phyloP scores from a whole-genome alignment of 2,888 invertebrate species.

The Tenthredo scrophulariae region DNA sequence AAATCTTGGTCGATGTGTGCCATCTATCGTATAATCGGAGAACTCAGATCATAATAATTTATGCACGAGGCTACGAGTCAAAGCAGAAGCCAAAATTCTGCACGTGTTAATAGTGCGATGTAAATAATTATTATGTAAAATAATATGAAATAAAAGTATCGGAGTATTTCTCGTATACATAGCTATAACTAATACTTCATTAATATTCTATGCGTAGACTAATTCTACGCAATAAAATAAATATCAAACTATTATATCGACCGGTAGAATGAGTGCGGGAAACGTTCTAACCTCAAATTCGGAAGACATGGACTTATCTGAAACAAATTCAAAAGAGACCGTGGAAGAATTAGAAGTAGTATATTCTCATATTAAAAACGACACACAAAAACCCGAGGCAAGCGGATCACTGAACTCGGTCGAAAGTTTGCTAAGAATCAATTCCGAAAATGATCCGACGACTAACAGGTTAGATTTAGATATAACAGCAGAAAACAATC shows the following conservation, averaged over 20 bases:
- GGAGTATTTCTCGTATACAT: neutral
- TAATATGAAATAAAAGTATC: neutral
- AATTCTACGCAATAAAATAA: neutral
- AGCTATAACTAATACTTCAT: neutral
- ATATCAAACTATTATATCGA: conserved; percentile 8
- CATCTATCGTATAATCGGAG: conserved; percentile 1
- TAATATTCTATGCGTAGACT: neutral
- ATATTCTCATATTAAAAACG: conserved; percentile 7
- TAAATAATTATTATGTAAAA: conserved; percentile 4
- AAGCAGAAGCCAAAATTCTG: neutral
- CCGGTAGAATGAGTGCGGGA: neutral
- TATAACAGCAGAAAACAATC: neutral
- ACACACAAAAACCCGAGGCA: neutral
- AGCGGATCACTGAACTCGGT: neutral
- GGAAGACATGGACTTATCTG: neutral
- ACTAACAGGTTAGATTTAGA: neutral
- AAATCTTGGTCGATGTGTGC: neutral
- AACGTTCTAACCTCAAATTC: conserved; percentile 38
- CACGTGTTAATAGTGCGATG: neutral
- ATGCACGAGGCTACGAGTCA: neutral
- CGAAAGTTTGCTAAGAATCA: neutral
- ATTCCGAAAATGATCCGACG: neutral
- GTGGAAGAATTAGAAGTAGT: neutral
- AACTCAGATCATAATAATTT: neutral
- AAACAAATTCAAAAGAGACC: neutral